Base-by-base conservation (phyloP, 2,888 invertebrate species). In the Acronicta leporina region DNA sequence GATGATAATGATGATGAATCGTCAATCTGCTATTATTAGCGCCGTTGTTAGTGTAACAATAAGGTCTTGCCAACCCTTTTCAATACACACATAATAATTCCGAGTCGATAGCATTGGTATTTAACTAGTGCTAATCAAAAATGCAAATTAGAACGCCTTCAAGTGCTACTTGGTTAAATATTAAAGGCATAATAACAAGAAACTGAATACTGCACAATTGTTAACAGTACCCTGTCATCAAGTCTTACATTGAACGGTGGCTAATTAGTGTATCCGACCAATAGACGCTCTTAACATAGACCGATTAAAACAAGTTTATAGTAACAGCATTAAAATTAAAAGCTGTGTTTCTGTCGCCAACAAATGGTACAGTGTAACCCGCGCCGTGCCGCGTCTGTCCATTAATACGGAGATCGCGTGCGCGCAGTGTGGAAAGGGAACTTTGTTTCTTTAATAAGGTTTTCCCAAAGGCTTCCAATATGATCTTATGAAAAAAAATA, bases 351-450 rank as follows among this genome's bases (percentile, higher is more conserved):
- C 33, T 63, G 52, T 15, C 52, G 49, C 35, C 60, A 51, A 66
- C 70, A 64, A 33, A 66, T 64, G 52, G 61, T 33, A 58, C 62
- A 67, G 53, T 65, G n/a, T n/a, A n/a, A n/a, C n/a, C 61, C 49
- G 66, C 49, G 50, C 20, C 30, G 41, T 49, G 42, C 56, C 42
- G 65, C 58, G 49, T 43, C 53, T 70, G 73, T 72, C 66, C 79
- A 81, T 78, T 84, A 82, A 86, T 80, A 79, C 68, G 58, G 48
- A 59, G 60, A 76, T 87, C 76, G 88, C 87, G 87, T 86, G 87
- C 75, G 48, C 55, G 57, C 51, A 63, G 79, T 77, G 82, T 75
- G 80, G 82, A 82, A 77, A 79, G 73, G 73, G 63, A 74, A 80
- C 75, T 81, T 75, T 58, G 71, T 68, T 71, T 72, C 67, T 68